phyloP scores from a whole-genome alignment of 2,797 vertebrate genomes.

The Trematomus bernacchii region DNA sequence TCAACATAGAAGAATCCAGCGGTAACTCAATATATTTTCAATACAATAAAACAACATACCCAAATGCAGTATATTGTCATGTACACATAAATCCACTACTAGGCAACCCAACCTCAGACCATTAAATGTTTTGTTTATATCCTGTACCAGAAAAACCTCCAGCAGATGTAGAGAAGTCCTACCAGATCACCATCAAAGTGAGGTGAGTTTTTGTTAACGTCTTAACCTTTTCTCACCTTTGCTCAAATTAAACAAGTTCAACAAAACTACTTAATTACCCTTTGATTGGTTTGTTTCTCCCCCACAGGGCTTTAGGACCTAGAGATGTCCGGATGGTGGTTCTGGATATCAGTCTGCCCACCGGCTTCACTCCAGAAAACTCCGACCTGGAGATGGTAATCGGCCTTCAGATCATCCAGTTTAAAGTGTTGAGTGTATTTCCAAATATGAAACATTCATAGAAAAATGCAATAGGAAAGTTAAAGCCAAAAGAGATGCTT shows the following conservation, averaged over 20 bases:
- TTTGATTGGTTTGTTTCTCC: no score
- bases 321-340: slow-evolving; percentile 82
- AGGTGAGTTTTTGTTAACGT: slow-evolving; percentile 62
- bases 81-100: neutral
- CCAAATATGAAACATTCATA: no score
- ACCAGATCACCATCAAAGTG: slow-evolving; percentile 78
- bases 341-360: slow-evolving; percentile 83
- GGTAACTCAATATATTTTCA: slow-evolving; percentile 52
- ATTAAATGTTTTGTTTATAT: no score
- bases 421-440: no score
- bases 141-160: slow-evolving; percentile 72
- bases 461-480: no score
- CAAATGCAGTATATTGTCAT: neutral
- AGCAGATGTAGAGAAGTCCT: slow-evolving; percentile 77
- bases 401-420: no score
- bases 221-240: neutral
- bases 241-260: no score
- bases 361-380: slow-evolving; percentile 84
- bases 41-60: no score
- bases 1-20: slow-evolving; percentile 73
- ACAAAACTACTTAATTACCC: no score
- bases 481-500: no score
- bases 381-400: slow-evolving; percentile 83
- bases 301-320: slow-evolving; percentile 75
- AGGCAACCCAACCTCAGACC: neutral